These are phyloP conservation scores for Pangasius djambal DNA, from an alignment of 2,797 vertebrate genomes.

Conservation along the genomic window DNA sequence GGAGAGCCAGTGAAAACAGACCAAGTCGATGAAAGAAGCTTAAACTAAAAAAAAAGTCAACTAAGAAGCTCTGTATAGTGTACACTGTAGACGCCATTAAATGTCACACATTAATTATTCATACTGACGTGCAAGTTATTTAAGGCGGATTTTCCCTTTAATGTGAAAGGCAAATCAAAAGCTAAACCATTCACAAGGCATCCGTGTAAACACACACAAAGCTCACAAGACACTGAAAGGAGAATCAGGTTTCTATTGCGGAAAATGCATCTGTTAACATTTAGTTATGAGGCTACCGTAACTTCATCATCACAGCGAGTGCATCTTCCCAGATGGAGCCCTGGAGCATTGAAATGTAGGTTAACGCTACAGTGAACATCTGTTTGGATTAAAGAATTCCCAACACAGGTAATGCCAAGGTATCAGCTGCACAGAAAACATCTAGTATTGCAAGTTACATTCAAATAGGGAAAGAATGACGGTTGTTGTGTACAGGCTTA, in stretches of 20 bases:
- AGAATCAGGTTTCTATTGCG: neutral
- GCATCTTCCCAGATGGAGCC: neutral
- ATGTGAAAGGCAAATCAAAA: neutral
- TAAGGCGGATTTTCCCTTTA: neutral
- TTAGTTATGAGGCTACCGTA: neutral
- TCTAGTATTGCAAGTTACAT: neutral
- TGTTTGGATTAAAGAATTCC: slow-evolving; percentile 8
- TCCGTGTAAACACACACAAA: neutral
- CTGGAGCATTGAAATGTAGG: slow-evolving; percentile 2
- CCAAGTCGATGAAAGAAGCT: neutral
- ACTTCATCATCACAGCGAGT: neutral
- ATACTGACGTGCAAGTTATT: neutral
- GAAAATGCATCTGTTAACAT: neutral
- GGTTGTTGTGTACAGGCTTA: neutral
- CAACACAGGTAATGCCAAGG: neutral
- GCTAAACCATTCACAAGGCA: neutral
- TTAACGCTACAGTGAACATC: neutral
- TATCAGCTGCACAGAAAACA: neutral
- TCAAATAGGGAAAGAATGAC: neutral
- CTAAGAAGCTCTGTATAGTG: neutral
- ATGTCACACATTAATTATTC: neutral
- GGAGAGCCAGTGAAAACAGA: neutral
- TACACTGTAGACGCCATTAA: neutral
- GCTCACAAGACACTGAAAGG: neutral
- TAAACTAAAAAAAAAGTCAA: neutral